Evolutionary conservation across 2,888 invertebrate genomes (phyloP).

Genomic region (Cecidostiba fungosa): DNA sequence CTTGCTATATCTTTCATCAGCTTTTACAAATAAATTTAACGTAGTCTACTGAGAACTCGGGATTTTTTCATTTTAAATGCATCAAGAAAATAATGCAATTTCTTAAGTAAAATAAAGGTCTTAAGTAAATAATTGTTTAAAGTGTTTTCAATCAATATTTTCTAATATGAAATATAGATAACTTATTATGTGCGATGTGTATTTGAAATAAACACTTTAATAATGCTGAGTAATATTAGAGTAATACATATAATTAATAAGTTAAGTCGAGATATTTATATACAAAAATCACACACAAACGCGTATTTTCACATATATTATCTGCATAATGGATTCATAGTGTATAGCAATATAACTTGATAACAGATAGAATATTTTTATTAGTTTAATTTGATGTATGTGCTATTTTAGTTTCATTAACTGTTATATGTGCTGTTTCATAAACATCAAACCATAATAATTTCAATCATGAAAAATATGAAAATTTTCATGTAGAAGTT

Average conservation of each 20-base stretch:
- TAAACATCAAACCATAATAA: background rate
- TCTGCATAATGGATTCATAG: too few species aligned
- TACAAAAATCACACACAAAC: too few species aligned
- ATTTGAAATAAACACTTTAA: too few species aligned
- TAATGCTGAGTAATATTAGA: too few species aligned
- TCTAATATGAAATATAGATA: too few species aligned
- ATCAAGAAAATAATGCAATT: background rate
- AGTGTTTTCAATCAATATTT: too few species aligned
- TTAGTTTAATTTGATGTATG: background rate
- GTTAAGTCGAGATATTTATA: too few species aligned
- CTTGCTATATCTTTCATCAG: background rate
- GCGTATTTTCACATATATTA: too few species aligned
- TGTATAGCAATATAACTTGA: too few species aligned
- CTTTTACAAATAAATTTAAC: background rate
- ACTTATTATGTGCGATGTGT: too few species aligned
- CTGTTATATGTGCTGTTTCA: background rate
- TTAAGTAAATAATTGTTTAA: background rate
- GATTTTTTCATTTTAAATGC: background rate
- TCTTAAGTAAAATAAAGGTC: too few species aligned
- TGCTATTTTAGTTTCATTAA: background rate
- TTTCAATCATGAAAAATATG: background rate
- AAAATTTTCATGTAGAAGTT: background rate
- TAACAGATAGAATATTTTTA: background rate
- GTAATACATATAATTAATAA: too few species aligned
- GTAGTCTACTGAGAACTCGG: background rate